Evolutionary conservation across 2,888 invertebrate species (phyloP), one percentile per base, ranked within the genome.

Genomic region (Escarpia spicata): DNA sequence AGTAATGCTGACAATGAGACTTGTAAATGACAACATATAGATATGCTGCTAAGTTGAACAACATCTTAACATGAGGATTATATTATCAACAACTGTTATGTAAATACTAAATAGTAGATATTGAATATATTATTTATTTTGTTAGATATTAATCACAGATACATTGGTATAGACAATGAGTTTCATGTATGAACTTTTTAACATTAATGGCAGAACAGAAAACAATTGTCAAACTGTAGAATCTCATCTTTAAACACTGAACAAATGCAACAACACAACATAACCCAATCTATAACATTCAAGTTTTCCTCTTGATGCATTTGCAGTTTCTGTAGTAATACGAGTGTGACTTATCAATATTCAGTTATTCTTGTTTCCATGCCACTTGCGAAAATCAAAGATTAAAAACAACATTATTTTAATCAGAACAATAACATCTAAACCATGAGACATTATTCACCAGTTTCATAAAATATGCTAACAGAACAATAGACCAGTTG

Each of bases 101-200:
- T 75, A 75, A 26, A 75, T n/a, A 75, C 75, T 75, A 75, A 26
- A 6, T 75, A 75, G 75, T 75, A 75, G 75, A 75, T 75, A n/a
- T 26, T 26, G 26, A 6, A 75, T 75, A 75, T 75, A 37, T 37
- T 37, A 37, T 37, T 37, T 75, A 75, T 26, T 75, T 19, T 75
- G 15, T 75, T 75, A 26, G n/a, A 75, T 26, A n/a, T 12, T 52
- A 52, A 52, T 3, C 75, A 26, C 75, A 26, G 19, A 75, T 26
- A 75, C 75, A 75, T 26, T 75, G 75, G n/a, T 75, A 26, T 75
- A 75, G 75, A n/a, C 75, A 75, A 75, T 75, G 75, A 75, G 19
- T 75, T 75, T 75, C 75, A 75, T 75, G 19, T 75, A n/a, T 75
- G 75, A 75, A 75, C 75, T 26, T 75, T 75, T 75, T 75, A 75